Percentiles rank a stretch among this genome's conserved stretches.
These are phyloP conservation scores for Brachyhypopomus occidentalis DNA, from an alignment of 2,113 vertebrate species.

Conservation along the genomic window DNA sequence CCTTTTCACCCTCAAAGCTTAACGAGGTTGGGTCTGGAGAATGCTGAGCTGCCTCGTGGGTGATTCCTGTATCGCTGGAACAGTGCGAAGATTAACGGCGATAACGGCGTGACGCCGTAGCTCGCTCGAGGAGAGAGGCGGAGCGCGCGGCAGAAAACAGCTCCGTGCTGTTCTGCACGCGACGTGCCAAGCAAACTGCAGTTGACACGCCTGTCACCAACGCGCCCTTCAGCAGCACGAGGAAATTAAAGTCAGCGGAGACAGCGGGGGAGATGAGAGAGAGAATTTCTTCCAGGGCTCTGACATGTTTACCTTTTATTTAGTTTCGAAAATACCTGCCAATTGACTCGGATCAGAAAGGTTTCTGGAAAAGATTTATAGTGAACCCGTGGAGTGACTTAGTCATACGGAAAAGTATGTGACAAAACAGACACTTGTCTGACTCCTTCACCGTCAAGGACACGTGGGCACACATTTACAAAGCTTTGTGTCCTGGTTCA, in stretches of 20 bases:
- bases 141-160: slow-evolving; percentile 62
- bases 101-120: slow-evolving; percentile 52
- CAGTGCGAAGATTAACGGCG: slow-evolving; percentile 68
- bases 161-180: slow-evolving; percentile 73
- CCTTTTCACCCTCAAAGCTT: slow-evolving; percentile 23
- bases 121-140: neutral
- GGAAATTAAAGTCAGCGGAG: slow-evolving; percentile 71
- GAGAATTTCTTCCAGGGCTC: slow-evolving; percentile 5
- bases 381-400: neutral
- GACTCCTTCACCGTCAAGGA: neutral
- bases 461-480: neutral
- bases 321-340: no score
- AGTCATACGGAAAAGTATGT: neutral
- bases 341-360: neutral
- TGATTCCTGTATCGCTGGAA: slow-evolving; percentile 65
- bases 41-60: slow-evolving; percentile 47
- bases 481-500: no score
- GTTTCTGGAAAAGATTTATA: neutral
- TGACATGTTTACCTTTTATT: no score
- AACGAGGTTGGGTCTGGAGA: slow-evolving; percentile 8
- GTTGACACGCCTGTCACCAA: slow-evolving; percentile 78
- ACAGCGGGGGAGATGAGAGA: slow-evolving; percentile 54
- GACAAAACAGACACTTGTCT: no score
- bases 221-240: slow-evolving; percentile 70
- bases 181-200: slow-evolving; percentile 73